Conservation (phyloP, 2,113 vertebrate genomes). For the Suncus etruscus region DNA sequence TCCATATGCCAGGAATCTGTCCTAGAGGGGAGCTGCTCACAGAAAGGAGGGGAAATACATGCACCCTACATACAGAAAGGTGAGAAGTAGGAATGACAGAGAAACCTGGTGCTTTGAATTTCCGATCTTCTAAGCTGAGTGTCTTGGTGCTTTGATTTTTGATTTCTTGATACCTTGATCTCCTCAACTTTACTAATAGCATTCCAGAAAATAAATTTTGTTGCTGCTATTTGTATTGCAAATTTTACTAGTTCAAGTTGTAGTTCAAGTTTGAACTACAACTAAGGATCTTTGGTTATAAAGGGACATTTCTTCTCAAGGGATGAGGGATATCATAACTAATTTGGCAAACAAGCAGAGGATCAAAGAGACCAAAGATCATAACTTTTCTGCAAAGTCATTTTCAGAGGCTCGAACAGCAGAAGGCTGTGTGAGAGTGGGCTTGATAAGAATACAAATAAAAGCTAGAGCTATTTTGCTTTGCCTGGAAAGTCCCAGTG, state of each 20-base stretch:
- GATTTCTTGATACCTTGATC: background rate
- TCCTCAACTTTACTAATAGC: background rate
- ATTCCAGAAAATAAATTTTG: background rate
- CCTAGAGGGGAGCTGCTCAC: too few relatives aligned
- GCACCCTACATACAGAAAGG: background rate
- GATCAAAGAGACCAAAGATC: background rate
- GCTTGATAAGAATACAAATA: background rate
- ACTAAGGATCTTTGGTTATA: background rate
- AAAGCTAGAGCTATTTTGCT: background rate
- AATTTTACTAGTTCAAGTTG: too few relatives aligned
- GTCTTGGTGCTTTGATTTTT: too few relatives aligned
- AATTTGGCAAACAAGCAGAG: slow-evolving; percentile 9
- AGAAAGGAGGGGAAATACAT: background rate
- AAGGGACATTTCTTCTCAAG: background rate
- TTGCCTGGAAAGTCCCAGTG: background rate
- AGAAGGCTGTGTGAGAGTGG: background rate
- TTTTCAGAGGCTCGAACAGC: background rate
- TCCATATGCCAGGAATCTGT: too few relatives aligned
- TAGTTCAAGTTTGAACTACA: background rate
- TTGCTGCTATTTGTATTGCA: slow-evolving; percentile 6
- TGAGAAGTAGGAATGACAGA: background rate
- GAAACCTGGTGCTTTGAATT: background rate
- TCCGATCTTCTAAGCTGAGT: background rate
- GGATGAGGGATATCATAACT: background rate
- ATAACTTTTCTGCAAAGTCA: background rate